A percentile compares a stretch with the other conserved stretches of the same genome.
Conservation (phyloP, 2,888 invertebrate species). For the Microctonus hyperodae region DNA sequence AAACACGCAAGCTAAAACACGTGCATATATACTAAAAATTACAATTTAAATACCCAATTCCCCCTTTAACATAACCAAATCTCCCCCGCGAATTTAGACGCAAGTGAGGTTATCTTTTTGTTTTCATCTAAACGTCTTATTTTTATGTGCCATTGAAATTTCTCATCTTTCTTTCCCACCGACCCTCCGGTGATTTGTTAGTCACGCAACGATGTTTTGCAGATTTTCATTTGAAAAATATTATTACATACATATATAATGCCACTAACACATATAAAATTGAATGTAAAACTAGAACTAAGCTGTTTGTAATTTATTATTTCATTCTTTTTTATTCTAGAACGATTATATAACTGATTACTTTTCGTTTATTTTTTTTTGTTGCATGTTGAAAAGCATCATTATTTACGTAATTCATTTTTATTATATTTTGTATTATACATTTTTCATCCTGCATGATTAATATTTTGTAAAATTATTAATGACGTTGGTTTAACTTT, state of each 20-base stretch:
- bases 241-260: not conserved
- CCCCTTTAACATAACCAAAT: constrained; percentile 41
- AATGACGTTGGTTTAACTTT: too few relatives aligned
- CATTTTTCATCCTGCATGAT: too few relatives aligned
- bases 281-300: not conserved
- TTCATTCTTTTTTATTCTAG: not conserved
- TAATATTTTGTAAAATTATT: too few relatives aligned
- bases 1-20: constrained; percentile 54
- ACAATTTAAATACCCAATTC: constrained; percentile 57
- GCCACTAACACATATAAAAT: not conserved
- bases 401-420: too few relatives aligned
- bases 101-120: constrained; percentile 52
- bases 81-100: constrained; percentile 35
- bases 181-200: constrained; percentile 11
- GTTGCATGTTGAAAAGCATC: too few relatives aligned
- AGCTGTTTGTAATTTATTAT: not conserved
- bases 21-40: constrained; percentile 54
- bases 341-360: too few relatives aligned
- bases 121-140: constrained; percentile 62
- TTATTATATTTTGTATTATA: too few relatives aligned
- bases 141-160: constrained; percentile 61
- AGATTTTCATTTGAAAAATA: not conserved
- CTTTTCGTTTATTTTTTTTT: not conserved
- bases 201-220: constrained; percentile 23
- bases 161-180: constrained; percentile 39